A percentile compares a stretch with the other conserved stretches of the same genome.
These are phyloP conservation scores for Atherinomorus stipes DNA, from an alignment of 2,113 vertebrate species.

Conservation along the genomic window DNA sequence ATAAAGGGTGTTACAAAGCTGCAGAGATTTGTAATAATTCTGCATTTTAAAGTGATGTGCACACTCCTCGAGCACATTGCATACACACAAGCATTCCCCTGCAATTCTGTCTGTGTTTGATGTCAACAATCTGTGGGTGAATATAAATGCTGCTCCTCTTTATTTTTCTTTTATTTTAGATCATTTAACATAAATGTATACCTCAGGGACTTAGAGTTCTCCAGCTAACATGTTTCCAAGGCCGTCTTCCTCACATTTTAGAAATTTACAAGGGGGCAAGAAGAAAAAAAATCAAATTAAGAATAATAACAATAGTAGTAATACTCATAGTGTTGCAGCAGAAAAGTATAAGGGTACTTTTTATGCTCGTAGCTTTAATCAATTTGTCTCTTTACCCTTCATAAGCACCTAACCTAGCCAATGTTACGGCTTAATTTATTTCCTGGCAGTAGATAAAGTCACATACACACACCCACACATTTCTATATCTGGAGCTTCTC, in stretches of 20 bases:
- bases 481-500: constrained; percentile 69
- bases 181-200: neutral
- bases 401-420: constrained; percentile 42
- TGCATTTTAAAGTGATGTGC: neutral
- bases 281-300: neutral
- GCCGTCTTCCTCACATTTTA: constrained; percentile 15
- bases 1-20: neutral
- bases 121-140: neutral
- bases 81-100: neutral
- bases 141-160: neutral
- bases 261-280: constrained; percentile 13
- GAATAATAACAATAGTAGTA: neutral
- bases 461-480: constrained; percentile 62
- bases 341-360: constrained; percentile 28
- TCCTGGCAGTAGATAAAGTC: constrained; percentile 56
- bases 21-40: constrained; percentile 4
- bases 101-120: neutral
- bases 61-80: neutral
- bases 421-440: constrained; percentile 50
- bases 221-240: constrained; percentile 12
- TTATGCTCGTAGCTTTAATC: constrained; percentile 29
- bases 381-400: constrained; percentile 47
- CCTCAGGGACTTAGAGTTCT: neutral
- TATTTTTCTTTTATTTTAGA: neutral
- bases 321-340: constrained; percentile 28